phyloP scores from a whole-genome alignment of 2,888 invertebrate species.

The Scaeva pyrastri region DNA sequence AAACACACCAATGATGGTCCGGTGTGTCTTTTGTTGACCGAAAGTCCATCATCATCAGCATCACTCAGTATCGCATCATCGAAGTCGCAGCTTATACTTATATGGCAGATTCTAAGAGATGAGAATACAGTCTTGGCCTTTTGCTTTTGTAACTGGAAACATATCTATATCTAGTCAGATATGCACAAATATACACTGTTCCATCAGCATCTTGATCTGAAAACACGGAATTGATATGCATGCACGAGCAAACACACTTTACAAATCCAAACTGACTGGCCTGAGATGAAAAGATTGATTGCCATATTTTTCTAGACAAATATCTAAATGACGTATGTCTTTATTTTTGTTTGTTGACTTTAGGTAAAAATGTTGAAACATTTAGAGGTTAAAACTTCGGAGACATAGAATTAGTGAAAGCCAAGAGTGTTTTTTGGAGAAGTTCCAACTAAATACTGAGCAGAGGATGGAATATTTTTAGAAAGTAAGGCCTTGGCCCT shows the following conservation, averaged over 20 bases:
- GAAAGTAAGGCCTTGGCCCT: conserved; percentile 36
- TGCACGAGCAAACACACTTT: conserved; percentile 51
- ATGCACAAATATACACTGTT: too few relatives aligned
- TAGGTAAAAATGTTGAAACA: conserved; percentile 47
- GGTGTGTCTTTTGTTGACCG: conserved; percentile 56
- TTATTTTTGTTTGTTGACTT: conserved; percentile 48
- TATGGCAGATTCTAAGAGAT: background rate
- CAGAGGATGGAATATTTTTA: conserved; percentile 24
- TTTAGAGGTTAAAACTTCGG: background rate
- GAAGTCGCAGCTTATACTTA: conserved; percentile 13
- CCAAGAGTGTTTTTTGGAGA: conserved; percentile 29
- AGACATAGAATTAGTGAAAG: conserved; percentile 42
- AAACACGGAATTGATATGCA: conserved; percentile 63
- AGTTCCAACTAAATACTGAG: conserved; percentile 1
- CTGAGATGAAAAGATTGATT: conserved; percentile 60
- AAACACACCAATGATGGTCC: conserved; percentile 54
- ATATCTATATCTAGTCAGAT: conserved; percentile 11
- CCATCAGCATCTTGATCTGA: conserved; percentile 56
- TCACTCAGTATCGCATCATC: conserved; percentile 23
- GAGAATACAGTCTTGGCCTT: conserved; percentile 17
- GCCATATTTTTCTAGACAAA: conserved; percentile 50
- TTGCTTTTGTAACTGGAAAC: conserved; percentile 17
- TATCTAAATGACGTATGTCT: background rate
- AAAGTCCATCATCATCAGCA: conserved; percentile 54
- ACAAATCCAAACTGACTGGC: conserved; percentile 54